A percentile compares a stretch with the other conserved stretches of the same genome.
These are phyloP conservation scores for Hypocryptadius cinnamomeus DNA, from an alignment of 2,113 vertebrate species.

Conservation along the genomic window DNA sequence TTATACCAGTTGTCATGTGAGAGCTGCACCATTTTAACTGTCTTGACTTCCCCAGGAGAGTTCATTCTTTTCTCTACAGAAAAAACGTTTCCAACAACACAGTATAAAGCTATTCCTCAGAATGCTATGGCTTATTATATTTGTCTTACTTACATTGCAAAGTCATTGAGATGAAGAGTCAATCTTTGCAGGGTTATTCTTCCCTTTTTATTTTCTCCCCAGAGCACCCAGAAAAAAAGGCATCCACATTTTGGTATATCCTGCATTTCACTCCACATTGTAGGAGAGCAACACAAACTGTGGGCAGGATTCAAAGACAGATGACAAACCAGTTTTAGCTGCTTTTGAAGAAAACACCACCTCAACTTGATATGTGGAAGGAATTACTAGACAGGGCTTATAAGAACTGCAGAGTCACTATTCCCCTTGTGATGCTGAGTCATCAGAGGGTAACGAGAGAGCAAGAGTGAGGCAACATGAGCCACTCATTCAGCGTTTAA, in stretches of 20 bases:
- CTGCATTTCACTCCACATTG: neutral
- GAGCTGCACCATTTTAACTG: neutral
- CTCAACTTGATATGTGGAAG: neutral
- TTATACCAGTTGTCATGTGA: neutral
- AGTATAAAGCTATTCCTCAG: neutral
- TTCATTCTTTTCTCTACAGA: neutral
- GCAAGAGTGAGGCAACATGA: neutral
- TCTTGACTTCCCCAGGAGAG: neutral
- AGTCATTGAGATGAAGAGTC: neutral
- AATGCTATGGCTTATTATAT: neutral
- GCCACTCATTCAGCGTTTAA: neutral
- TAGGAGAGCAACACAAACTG: neutral
- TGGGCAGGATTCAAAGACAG: neutral
- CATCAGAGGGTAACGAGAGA: neutral
- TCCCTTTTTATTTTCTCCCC: neutral
- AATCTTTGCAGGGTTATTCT: neutral
- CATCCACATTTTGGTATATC: neutral
- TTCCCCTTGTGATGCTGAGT: slow-evolving; percentile 49
- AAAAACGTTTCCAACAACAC: neutral
- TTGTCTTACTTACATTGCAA: neutral
- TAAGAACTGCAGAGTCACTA: slow-evolving; percentile 41
- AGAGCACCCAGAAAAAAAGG: neutral
- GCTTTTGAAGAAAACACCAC: neutral
- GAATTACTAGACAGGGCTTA: neutral
- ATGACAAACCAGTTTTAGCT: neutral